Base-by-base conservation (phyloP, 2,797 vertebrate genomes). In the Dendrocincla fuliginosa region DNA sequence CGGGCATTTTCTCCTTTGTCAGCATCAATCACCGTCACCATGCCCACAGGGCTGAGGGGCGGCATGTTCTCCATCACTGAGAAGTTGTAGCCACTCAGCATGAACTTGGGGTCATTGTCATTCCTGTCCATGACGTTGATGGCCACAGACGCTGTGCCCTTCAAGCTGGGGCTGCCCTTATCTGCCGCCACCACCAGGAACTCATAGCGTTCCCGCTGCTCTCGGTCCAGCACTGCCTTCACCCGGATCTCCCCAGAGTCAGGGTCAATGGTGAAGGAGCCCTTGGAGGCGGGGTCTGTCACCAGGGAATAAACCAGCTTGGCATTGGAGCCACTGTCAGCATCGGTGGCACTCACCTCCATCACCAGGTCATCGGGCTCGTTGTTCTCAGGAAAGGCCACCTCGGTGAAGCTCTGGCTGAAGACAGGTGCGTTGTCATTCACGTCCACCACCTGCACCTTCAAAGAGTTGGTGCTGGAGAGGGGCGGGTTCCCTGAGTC, bases 81-180 rank as follows among this genome's bases (percentile, higher is more conserved):
- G 97, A 99, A 99, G 97, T 99, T 99, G 97, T 99, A 99, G 95
- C 98, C 98, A 1, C 98, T 99, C 56, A 99, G 97, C 99, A 99
- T 99, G 75, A 99, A 99, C 93, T 99, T 99, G 50, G 99, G 99
- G 95, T 99, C 99, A 1, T 99, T 99, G 98, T 99, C 99, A n/a
- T 99, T 99, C 91, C 99, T 98, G 96, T 99, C 99, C 87, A 99
- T 97, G 75, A 99, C 98, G 0, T 98, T 99, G 80, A 99, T 95
- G 37, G 98, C 98, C 75, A 99, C 98, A 1, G 99, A 99, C 0
- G 99, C 98, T 2, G 99, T 99, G 82, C 99, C 99, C 49, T 98
- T 99, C 93, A 99, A 98, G 96, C 98, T 99, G 27, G 99, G 99
- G 35, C 98, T 98, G 16, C 99, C 99, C 76, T 99, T 99, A 96